These are phyloP conservation scores for Allacma fusca DNA, from an alignment of 2,888 invertebrate species.

Conservation along the genomic window DNA sequence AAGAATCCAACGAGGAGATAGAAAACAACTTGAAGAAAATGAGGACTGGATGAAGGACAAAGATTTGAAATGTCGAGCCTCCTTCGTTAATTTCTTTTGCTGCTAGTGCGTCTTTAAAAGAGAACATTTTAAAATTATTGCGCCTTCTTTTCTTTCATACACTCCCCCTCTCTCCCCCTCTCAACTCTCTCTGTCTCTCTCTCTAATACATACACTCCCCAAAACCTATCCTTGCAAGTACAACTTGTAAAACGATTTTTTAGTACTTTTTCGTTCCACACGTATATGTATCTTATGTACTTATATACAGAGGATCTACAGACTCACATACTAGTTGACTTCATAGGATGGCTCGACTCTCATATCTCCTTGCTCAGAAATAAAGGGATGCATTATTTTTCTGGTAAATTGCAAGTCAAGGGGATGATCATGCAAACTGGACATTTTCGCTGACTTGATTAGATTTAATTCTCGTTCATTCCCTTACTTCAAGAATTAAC, in stretches of 20 bases:
- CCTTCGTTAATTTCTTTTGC: constrained; percentile 28
- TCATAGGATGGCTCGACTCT: too few relatives aligned
- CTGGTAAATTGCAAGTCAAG: not conserved
- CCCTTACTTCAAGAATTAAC: not conserved
- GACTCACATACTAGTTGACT: too few relatives aligned
- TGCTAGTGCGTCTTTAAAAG: constrained; percentile 17
- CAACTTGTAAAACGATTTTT: not conserved
- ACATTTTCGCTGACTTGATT: not conserved
- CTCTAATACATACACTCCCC: not conserved
- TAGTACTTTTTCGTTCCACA: not conserved
- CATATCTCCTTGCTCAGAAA: too few relatives aligned
- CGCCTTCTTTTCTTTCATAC: constrained; percentile 14
- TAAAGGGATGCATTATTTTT: not conserved
- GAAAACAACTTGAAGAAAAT: constrained; percentile 33
- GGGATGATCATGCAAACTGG: not conserved
- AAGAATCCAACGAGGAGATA: not conserved
- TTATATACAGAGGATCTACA: too few relatives aligned
- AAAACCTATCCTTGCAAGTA: not conserved
- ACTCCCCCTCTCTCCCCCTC: not conserved
- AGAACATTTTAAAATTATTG: constrained; percentile 26
- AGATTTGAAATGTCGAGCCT: constrained; percentile 36
- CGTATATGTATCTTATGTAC: too few relatives aligned
- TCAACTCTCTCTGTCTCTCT: not conserved
- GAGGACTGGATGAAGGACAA: constrained; percentile 38
- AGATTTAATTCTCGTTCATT: not conserved